Conservation (phyloP, 2,797 vertebrate genomes). For the Capromys pilorides region DNA sequence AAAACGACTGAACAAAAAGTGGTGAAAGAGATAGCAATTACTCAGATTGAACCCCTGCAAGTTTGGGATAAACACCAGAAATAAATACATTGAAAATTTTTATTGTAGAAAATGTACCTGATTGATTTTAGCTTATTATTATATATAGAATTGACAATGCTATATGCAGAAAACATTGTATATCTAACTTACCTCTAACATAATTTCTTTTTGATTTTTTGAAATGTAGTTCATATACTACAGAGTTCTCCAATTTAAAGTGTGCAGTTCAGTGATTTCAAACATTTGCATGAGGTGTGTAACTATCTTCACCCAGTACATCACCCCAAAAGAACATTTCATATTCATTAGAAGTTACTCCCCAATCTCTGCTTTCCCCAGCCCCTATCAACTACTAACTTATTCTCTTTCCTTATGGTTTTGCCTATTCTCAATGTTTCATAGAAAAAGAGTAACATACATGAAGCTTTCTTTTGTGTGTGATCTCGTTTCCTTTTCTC, state of each 20-base stretch:
- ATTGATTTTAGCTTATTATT: background rate
- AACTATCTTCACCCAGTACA: background rate
- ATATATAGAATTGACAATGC: background rate
- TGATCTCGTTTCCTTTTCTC: background rate
- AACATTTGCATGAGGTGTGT: background rate
- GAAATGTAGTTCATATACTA: background rate
- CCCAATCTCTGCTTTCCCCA: background rate
- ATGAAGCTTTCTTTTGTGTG: background rate
- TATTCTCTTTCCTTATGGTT: background rate
- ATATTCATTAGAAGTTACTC: background rate
- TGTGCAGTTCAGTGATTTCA: background rate
- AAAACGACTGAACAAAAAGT: background rate
- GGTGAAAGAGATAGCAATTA: background rate
- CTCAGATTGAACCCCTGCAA: background rate
- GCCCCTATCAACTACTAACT: background rate
- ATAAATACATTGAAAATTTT: background rate
- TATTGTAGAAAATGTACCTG: background rate
- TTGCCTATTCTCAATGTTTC: background rate
- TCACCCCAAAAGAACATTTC: background rate
- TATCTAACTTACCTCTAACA: background rate
- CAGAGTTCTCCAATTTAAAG: background rate
- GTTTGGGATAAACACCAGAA: background rate
- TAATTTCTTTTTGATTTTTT: background rate
- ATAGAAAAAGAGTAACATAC: background rate
- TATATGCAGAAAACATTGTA: background rate